Percentiles rank a stretch among this genome's conserved stretches.
Evolutionary conservation across 2,888 invertebrate genomes (phyloP).

Genomic region (Sturmia bella): DNA sequence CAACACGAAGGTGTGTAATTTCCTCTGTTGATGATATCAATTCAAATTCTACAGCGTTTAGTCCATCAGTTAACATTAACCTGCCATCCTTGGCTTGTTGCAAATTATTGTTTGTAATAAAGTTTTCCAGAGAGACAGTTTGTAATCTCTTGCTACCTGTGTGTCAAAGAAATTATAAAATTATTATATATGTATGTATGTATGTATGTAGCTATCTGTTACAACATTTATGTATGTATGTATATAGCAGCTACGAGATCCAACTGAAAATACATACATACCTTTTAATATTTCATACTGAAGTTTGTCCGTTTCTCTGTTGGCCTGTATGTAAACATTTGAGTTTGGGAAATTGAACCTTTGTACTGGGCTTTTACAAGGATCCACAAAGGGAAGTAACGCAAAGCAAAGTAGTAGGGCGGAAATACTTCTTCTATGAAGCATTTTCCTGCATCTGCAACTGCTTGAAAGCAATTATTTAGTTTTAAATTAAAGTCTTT

Average conservation of each 20-base stretch:
- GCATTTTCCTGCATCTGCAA: conserved; percentile 19
- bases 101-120: conserved; percentile 73
- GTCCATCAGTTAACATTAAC: conserved; percentile 73
- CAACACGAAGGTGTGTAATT: conserved; percentile 76
- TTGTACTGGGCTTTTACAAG: conserved; percentile 75
- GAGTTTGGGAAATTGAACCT: conserved; percentile 76
- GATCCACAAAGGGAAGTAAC: conserved; percentile 36
- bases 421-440: background rate
- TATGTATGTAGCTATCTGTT: background rate
- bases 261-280: too few relatives aligned
- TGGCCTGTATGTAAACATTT: conserved; percentile 75
- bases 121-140: conserved; percentile 77
- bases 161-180: background rate
- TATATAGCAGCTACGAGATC: too few relatives aligned
- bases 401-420: conserved; percentile 4
- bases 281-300: conserved; percentile 78
- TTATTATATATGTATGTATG: background rate
- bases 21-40: conserved; percentile 71
- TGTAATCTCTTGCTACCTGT: conserved; percentile 74
- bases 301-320: conserved; percentile 74
- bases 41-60: conserved; percentile 74
- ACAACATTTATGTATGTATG: background rate
- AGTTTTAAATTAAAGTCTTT: too few relatives aligned
- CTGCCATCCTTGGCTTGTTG: conserved; percentile 73
- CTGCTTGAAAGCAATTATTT: too few relatives aligned